A percentile compares a stretch with the other conserved stretches of the same genome.
These are phyloP conservation scores for Oryzias dopingdopingensis DNA, from an alignment of 2,797 vertebrate genomes.

Conservation along the genomic window DNA sequence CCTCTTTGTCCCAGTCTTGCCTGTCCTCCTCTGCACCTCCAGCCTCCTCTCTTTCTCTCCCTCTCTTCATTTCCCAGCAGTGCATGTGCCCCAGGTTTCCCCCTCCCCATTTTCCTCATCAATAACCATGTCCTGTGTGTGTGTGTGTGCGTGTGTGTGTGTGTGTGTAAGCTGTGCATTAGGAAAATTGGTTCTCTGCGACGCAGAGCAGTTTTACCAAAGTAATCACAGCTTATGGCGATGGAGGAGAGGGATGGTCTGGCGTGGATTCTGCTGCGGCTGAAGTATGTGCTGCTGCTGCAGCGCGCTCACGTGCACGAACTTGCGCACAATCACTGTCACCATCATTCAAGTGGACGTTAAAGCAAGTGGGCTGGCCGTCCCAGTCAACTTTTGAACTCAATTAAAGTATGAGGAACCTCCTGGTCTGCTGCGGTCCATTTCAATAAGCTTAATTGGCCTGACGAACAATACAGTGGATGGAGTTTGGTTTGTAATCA, in stretches of 20 bases:
- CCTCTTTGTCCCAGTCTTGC: slow-evolving; percentile 61
- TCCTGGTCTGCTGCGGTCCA: slow-evolving; percentile 20
- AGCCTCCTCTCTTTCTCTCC: slow-evolving; percentile 27
- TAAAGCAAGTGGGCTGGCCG: slow-evolving; percentile 45
- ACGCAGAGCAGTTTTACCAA: slow-evolving; percentile 72
- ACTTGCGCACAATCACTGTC: slow-evolving; percentile 26
- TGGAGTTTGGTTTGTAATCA: slow-evolving; percentile 22
- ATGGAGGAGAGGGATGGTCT: slow-evolving; percentile 61
- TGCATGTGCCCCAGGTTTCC: slow-evolving; percentile 67
- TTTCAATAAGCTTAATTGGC: slow-evolving; percentile 35
- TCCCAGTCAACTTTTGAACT: slow-evolving; percentile 68
- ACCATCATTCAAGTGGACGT: slow-evolving; percentile 66
- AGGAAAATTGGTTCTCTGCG: slow-evolving; percentile 79
- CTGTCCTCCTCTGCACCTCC: slow-evolving; percentile 44
- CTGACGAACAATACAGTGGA: slow-evolving; percentile 20
- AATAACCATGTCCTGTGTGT: slow-evolving; percentile 67
- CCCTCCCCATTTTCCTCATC: slow-evolving; percentile 75
- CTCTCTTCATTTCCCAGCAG: slow-evolving; percentile 64
- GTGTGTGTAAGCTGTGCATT: slow-evolving; percentile 66
- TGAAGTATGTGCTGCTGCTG: slow-evolving; percentile 50
- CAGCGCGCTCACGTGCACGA: slow-evolving; percentile 34
- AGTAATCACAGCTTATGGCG: slow-evolving; percentile 76
- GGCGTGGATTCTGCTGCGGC: slow-evolving; percentile 60
- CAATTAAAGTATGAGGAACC: slow-evolving; percentile 53
- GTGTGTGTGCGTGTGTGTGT: slow-evolving; percentile 13